Base-by-base conservation (phyloP, 1,140 invertebrate genomes). In the Aphidius gifuensis region DNA sequence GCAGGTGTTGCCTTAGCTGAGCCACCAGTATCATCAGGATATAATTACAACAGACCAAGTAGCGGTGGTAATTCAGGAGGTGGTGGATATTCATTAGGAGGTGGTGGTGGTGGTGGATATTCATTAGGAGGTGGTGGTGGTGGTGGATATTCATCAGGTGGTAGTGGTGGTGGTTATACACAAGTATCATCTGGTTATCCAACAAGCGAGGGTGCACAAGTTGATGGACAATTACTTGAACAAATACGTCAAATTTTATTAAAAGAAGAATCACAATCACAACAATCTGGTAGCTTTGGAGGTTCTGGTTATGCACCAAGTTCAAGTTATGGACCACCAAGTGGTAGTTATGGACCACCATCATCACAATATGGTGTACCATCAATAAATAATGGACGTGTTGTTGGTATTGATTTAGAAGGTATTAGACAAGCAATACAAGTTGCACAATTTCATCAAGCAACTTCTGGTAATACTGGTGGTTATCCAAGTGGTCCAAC, bases 201-300 rank as follows among this genome's bases (percentile, higher is more conserved):
- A 67, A 88, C 86, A 57, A 88, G 83, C 65, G 91, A 93, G 73
- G 91, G 91, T 53, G 87, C 88, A 68, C 85, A 87, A 76, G 89
- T 93, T 51, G 90, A 92, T 78, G 84, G 85, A 47, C 85, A 87
- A 63, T 84, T 92, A 58, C 82, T 92, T 57, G 89, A 92, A 73
- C 89, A 92, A 75, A 88, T 93, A 69, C 87, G 89, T 68, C 86
- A 91, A 77, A 91, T 92, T 72, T 83, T 92, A 54, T 81, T 92
- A 63, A 90, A 89, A 72, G 90, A 92, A 75, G 91, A 93, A 78
- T 84, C 86, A 73, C 85, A 85, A 64, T 79, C 85, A 4, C 78
- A 80, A 39, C 83, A 82, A 58, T 66, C 64, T 21, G 77, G 79
- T 7, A 79, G 76, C 16, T 74, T 75, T 61, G 75, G 80, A 54